Percentiles rank a stretch among this genome's conserved stretches.
Evolutionary conservation across 2,797 vertebrate genomes (phyloP).

Genomic region (Enteromius viviparus): DNA sequence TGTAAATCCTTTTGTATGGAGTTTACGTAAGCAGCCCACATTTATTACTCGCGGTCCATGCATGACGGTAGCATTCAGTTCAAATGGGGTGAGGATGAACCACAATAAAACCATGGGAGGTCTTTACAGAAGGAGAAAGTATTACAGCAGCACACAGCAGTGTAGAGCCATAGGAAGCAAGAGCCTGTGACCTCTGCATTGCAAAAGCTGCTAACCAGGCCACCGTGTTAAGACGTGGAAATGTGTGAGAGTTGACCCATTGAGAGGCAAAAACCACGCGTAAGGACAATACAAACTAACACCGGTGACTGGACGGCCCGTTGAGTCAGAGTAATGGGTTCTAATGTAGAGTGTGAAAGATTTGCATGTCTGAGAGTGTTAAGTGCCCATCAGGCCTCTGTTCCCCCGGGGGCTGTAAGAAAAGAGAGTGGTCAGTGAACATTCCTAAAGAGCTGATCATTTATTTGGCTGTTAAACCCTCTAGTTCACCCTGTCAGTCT

Average conservation of each 20-base stretch:
- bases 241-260: slow-evolving; percentile 57
- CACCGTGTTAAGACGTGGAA: slow-evolving; percentile 53
- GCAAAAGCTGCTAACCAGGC: slow-evolving; percentile 46
- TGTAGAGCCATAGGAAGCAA: slow-evolving; percentile 42
- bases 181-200: slow-evolving; percentile 49
- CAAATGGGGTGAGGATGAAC: slow-evolving; percentile 31
- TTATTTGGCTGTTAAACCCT: slow-evolving; percentile 20
- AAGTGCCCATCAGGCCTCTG: slow-evolving; percentile 56
- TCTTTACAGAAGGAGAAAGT: slow-evolving; percentile 33
- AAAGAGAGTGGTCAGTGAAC: slow-evolving; percentile 27
- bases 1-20: background rate
- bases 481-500: background rate
- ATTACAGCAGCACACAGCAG: slow-evolving; percentile 24
- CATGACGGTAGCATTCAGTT: slow-evolving; percentile 31
- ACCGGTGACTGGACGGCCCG: slow-evolving; percentile 45
- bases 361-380: slow-evolving; percentile 64
- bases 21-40: background rate
- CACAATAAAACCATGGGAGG: slow-evolving; percentile 40
- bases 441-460: slow-evolving; percentile 45
- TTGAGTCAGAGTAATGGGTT: slow-evolving; percentile 52
- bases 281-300: slow-evolving; percentile 52
- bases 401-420: slow-evolving; percentile 38
- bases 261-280: slow-evolving; percentile 55
- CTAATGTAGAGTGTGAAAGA: slow-evolving; percentile 60
- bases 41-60: slow-evolving; percentile 18